Conservation (phyloP, 2,888 invertebrate genomes). For the Ptychoptera contaminata region DNA sequence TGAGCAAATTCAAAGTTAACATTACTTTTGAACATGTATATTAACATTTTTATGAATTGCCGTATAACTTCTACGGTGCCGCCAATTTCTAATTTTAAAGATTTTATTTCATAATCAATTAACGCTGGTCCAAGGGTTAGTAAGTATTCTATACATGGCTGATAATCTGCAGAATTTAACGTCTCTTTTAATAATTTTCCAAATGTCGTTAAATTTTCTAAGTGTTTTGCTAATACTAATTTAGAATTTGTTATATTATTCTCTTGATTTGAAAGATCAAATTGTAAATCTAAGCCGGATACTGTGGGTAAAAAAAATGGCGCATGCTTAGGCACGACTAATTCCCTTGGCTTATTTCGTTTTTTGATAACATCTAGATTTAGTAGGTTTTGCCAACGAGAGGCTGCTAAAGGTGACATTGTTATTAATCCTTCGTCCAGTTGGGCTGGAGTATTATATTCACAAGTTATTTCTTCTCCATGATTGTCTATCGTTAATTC, state of each 20-base stretch:
- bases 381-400: constrained; percentile 83
- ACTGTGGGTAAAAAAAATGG: constrained; percentile 94
- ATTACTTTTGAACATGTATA: constrained; percentile 53
- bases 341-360: constrained; percentile 78
- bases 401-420: constrained; percentile 67
- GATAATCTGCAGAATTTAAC: constrained; percentile 33
- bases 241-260: constrained; percentile 31
- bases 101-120: constrained; percentile 75
- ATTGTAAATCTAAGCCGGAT: constrained; percentile 64
- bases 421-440: constrained; percentile 56
- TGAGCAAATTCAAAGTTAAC: constrained; percentile 80
- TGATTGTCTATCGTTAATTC: constrained; percentile 21
- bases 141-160: constrained; percentile 36
- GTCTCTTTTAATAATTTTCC: constrained; percentile 44
- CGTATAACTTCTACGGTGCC: constrained; percentile 55
- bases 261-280: constrained; percentile 44
- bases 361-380: constrained; percentile 73
- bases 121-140: constrained; percentile 57
- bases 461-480: constrained; percentile 25
- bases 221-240: constrained; percentile 38
- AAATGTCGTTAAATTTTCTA: constrained; percentile 52
- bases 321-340: constrained; percentile 67
- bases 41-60: constrained; percentile 61
- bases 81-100: constrained; percentile 55
- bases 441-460: constrained; percentile 26